Percentiles rank a stretch among this genome's conserved stretches.
Conservation (phyloP, 2,888 invertebrate species). For the Tetragonisca angustula region DNA sequence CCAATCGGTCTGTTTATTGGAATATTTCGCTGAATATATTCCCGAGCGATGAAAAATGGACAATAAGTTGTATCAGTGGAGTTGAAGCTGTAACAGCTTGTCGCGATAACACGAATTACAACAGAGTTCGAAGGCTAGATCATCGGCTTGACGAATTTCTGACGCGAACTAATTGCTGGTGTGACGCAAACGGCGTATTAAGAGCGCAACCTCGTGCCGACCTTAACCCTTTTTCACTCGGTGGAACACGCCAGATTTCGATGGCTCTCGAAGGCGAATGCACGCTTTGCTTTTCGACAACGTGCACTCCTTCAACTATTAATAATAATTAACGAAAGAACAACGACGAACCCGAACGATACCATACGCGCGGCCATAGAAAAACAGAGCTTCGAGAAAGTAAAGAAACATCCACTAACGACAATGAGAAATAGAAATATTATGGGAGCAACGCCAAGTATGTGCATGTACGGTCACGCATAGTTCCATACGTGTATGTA, state of each 20-base stretch:
- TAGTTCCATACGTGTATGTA: too few relatives aligned
- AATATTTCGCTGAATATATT: not conserved
- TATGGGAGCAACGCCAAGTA: too few relatives aligned
- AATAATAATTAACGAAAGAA: too few relatives aligned
- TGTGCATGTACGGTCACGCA: too few relatives aligned
- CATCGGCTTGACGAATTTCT: constrained; percentile 26
- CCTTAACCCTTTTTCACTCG: constrained; percentile 10
- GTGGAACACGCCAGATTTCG: not conserved
- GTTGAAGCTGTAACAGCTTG: constrained; percentile 1
- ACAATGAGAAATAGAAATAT: too few relatives aligned
- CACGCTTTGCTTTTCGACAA: too few relatives aligned
- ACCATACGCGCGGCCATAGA: too few relatives aligned
- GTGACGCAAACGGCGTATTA: constrained; percentile 28
- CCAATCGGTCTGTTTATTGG: not conserved
- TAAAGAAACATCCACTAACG: too few relatives aligned
- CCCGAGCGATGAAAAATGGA: not conserved
- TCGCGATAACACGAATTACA: constrained; percentile 34
- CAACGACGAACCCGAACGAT: too few relatives aligned
- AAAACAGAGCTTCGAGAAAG: too few relatives aligned
- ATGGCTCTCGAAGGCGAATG: not conserved
- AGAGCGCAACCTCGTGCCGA: not conserved
- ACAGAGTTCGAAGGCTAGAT: constrained; percentile 38
- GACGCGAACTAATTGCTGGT: constrained; percentile 26
- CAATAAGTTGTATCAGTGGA: not conserved
- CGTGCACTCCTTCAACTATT: too few relatives aligned